Base-by-base conservation (phyloP, 2,888 invertebrate species). In the Platycheirus albimanus region DNA sequence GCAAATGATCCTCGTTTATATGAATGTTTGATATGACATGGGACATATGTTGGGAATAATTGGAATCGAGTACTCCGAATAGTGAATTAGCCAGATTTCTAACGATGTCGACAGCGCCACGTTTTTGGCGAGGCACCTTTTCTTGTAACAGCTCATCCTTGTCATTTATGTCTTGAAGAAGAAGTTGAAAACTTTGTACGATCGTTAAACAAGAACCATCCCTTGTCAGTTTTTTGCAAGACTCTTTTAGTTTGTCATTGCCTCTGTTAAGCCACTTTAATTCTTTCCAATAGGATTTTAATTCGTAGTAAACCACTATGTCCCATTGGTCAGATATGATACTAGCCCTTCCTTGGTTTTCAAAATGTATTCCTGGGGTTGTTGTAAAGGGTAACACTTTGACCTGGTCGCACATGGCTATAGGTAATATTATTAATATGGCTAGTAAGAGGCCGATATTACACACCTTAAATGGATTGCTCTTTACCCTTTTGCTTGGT, bases 1-100 rank as follows among this genome's bases (percentile, higher is more conserved):
- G 8, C 17, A 43, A 43, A 3, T 43, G 43, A 4, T 43, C 10
- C 17, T 19, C 43, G 10, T 43, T 17, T 3, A 17, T 2, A 43
- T 17, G 19, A 1, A 43, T 1, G 7, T 5, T 15, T 41, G 41
- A 41, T 41, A 41, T 41, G 41, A 19, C 43, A 17, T 43, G 17
- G n/a, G 43, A 43, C 17, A 43, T 43, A 11, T 43, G 43, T 43
- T 43, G 17, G 19, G 80, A 77, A 49, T 81, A 80, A 6, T 80
- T 41, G 3, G 56, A 56, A 54, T 85, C 78, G 11, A 84, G 28
- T 3, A 84, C 84, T 3, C 75, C 78, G 47, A 84, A 81, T 8
- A 81, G 52, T 66, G 72, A 45, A 17, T 47, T 61, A 1, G 75
- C 75, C n/a, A 84, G 19, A 49, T 72, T 80, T 41, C 72, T 72